These are phyloP conservation scores for Sialia sialis DNA, from an alignment of 2,113 vertebrate species.

Conservation along the genomic window DNA sequence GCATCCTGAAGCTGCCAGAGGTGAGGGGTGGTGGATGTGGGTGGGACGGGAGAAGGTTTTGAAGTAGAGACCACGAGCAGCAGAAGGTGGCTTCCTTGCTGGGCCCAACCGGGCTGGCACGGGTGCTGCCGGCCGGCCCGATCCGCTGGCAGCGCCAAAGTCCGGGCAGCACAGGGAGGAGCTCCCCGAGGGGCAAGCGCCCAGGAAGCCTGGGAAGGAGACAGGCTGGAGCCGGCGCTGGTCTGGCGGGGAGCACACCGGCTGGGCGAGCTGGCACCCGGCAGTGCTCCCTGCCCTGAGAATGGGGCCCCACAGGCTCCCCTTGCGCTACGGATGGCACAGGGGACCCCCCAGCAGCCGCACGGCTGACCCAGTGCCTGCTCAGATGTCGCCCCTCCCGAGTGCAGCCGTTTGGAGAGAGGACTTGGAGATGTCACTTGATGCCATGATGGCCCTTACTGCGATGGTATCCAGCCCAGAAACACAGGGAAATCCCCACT, in stretches of 20 bases:
- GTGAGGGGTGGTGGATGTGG: constrained; percentile 33
- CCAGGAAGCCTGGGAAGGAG: constrained; percentile 27
- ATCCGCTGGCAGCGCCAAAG: background rate
- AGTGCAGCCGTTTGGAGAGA: background rate
- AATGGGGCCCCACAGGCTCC: background rate
- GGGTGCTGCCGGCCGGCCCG: fast-evolving
- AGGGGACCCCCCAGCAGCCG: background rate
- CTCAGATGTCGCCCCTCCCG: background rate
- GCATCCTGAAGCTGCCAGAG: constrained; percentile 56
- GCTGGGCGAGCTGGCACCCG: background rate
- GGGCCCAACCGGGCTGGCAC: background rate
- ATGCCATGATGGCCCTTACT: background rate
- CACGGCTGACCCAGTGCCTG: fast-evolving
- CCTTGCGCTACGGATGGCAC: background rate
- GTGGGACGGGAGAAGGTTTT: constrained; percentile 7
- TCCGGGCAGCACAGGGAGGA: background rate
- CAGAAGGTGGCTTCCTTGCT: background rate
- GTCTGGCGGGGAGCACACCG: background rate
- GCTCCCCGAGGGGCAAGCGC: background rate
- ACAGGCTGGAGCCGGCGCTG: constrained; percentile 1
- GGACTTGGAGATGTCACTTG: background rate
- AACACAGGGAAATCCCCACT: background rate
- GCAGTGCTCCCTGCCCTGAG: background rate
- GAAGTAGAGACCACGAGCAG: background rate
- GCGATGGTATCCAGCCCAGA: background rate